Percentiles rank a stretch among this genome's conserved stretches.
Evolutionary conservation across 2,113 vertebrate species (phyloP).

Genomic region (Bungarus multicinctus): DNA sequence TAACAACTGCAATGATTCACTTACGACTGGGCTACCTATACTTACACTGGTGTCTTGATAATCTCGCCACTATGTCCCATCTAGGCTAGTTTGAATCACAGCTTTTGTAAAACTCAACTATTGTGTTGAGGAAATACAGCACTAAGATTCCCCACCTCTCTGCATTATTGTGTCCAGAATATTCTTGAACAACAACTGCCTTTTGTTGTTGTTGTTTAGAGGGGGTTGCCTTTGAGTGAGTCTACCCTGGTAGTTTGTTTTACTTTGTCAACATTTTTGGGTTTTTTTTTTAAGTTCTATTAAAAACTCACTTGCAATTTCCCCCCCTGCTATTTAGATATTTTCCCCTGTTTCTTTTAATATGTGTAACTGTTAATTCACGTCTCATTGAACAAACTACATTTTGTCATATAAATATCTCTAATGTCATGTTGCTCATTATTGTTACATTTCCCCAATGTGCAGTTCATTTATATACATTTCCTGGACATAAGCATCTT

Average conservation of each 20-base stretch:
- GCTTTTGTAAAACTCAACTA: neutral
- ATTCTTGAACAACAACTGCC: neutral
- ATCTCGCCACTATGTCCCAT: neutral
- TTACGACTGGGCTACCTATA: neutral
- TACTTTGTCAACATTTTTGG: neutral
- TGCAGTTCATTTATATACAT: neutral
- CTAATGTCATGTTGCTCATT: neutral
- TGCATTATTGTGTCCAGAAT: too few species aligned
- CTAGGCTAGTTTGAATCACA: neutral
- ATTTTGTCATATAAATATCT: neutral
- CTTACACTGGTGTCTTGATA: neutral
- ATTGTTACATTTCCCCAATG: neutral
- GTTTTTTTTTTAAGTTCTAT: neutral
- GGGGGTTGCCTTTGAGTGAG: neutral
- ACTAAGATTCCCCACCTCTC: neutral
- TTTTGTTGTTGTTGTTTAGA: neutral
- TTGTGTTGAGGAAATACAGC: neutral
- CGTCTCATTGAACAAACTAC: neutral
- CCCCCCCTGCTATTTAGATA: neutral
- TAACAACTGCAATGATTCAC: neutral
- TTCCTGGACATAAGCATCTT: neutral
- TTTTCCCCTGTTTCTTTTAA: neutral
- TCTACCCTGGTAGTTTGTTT: neutral
- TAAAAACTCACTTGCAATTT: neutral
- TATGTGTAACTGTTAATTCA: neutral